A percentile compares a stretch with the other conserved stretches of the same genome.
Conservation (phyloP, 2,113 vertebrate genomes). For the Sander lucioperca region DNA sequence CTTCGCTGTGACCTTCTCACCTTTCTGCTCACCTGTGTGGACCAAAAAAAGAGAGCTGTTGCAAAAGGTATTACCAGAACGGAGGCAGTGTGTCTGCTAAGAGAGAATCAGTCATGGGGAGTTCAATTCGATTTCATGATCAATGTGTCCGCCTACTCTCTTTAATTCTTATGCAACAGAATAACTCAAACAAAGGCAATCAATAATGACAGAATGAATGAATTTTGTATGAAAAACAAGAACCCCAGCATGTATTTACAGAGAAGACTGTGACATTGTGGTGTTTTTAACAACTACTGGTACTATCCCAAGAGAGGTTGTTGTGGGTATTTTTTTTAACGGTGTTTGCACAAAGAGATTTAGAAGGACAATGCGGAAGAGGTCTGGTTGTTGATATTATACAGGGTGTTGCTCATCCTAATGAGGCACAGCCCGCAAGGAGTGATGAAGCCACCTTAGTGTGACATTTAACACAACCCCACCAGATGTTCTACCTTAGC, state of each 20-base stretch:
- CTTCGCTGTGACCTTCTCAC: conserved; percentile 41
- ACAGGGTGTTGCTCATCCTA: conserved; percentile 48
- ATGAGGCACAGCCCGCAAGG: conserved; percentile 47
- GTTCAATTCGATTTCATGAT: conserved; percentile 66
- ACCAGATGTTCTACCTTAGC: conserved; percentile 64
- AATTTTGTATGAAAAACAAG: conserved; percentile 7
- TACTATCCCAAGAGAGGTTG: background rate
- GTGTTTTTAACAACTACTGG: conserved; percentile 2
- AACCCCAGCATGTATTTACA: background rate
- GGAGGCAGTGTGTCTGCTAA: conserved; percentile 1
- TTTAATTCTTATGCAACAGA: conserved; percentile 33
- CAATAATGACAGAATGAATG: conserved; percentile 20
- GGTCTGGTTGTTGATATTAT: conserved; percentile 38
- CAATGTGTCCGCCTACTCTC: conserved; percentile 53
- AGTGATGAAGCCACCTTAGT: conserved; percentile 44
- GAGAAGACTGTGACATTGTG: background rate
- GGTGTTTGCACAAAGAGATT: conserved; percentile 20
- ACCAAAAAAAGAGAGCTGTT: conserved; percentile 35
- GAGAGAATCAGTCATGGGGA: conserved; percentile 47
- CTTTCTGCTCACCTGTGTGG: conserved; percentile 31
- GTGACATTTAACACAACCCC: conserved; percentile 49
- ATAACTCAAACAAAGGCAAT: conserved; percentile 44
- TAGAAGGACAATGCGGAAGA: conserved; percentile 15
- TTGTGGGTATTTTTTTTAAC: conserved; percentile 3
- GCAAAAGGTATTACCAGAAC: conserved; percentile 34